Conservation (phyloP, 37 sponge, comb jelly and placozoan genomes). For the Cladorhizidae sp. region DNA sequence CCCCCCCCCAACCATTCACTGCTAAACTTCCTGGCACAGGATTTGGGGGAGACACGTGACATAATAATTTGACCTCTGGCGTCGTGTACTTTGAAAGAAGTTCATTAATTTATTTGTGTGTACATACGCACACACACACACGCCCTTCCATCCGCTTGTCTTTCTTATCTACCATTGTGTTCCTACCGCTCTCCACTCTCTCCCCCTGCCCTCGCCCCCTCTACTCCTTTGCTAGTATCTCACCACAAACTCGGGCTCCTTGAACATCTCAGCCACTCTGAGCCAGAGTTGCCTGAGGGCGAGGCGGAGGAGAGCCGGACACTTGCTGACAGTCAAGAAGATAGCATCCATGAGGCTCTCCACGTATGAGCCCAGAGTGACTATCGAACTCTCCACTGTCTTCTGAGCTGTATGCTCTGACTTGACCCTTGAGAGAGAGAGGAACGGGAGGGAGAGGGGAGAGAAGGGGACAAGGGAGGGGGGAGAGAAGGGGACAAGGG, state of each 20-base stretch:
- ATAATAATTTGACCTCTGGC: background rate
- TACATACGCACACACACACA: no score
- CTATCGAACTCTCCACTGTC: constrained; percentile 52
- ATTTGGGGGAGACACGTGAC: no score
- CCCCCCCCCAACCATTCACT: no score
- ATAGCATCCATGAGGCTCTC: constrained; percentile 56
- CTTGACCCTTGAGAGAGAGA: background rate
- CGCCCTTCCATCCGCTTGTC: no score
- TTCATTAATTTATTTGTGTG: no score
- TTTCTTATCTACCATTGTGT: no score
- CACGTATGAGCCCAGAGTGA: constrained; percentile 51
- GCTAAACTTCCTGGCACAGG: no score
- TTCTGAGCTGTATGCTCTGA: constrained; percentile 24
- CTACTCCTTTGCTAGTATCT: background rate
- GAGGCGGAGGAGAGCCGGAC: constrained; percentile 68
- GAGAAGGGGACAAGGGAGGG: background rate
- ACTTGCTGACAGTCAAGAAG: constrained; percentile 62
- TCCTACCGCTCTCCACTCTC: background rate
- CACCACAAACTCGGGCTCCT: constrained; percentile 42
- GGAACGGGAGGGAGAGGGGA: background rate
- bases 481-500: background rate
- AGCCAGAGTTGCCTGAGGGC: constrained; percentile 77
- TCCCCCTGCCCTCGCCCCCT: background rate
- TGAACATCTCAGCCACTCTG: constrained; percentile 61
- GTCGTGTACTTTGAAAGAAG: no score